Percentiles rank a stretch among this genome's conserved stretches.
These are phyloP conservation scores for Microcebus griseorufus DNA, from an alignment of 2,113 vertebrate species.

Conservation along the genomic window DNA sequence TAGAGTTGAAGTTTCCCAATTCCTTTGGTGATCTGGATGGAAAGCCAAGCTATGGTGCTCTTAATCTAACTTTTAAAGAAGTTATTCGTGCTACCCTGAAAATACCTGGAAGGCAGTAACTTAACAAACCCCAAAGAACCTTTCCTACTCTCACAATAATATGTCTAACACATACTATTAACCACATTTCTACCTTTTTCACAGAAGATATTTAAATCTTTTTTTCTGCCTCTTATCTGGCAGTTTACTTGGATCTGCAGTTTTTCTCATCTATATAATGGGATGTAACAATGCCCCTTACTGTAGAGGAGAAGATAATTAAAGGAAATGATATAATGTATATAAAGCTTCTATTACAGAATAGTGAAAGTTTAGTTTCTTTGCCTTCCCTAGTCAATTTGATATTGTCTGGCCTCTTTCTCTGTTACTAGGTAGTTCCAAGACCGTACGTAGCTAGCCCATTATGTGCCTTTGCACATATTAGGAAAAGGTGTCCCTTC, in stretches of 20 bases:
- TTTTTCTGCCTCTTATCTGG: neutral
- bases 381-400: neutral
- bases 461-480: neutral
- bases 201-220: neutral
- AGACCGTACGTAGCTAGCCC: neutral
- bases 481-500: neutral
- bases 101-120: neutral
- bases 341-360: neutral
- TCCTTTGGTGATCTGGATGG: neutral
- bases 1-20: neutral
- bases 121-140: neutral
- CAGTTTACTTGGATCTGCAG: neutral
- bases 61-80: neutral
- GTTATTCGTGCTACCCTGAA: neutral
- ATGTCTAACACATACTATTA: neutral
- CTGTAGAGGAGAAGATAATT: neutral
- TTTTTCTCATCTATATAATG: neutral
- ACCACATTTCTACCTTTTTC: neutral
- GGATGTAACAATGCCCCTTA: neutral
- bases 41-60: neutral
- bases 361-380: neutral
- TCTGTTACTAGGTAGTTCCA: neutral
- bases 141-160: neutral
- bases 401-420: neutral
- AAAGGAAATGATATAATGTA: neutral